Base-by-base conservation (phyloP, 2,797 vertebrate genomes). In the Psittacula derbiana region DNA sequence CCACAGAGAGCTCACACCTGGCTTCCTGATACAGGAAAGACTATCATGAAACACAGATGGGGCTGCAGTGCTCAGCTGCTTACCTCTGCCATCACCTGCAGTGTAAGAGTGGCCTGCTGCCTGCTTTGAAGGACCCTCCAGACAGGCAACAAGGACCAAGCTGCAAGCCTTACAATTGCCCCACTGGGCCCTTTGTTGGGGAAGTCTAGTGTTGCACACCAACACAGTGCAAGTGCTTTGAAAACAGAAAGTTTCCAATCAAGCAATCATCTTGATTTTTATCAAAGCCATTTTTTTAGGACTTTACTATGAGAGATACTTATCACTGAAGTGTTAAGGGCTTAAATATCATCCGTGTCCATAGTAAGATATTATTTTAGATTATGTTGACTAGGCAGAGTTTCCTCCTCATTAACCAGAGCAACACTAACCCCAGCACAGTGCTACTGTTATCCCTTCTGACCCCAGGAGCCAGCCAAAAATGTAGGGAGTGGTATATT, bases 381-480 rank as follows among this genome's bases (percentile, higher is more conserved):
- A 50, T 40, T 25, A 8, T 7, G 15, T 3, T 44, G 33, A 55
- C 58, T 79, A 70, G 55, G 3, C n/a, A 65, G 71, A 84, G 31
- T 46, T 88, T 78, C 27, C 31, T 79, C 15, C 43, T 84, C 47
- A 23, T 30, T 30, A 86, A 9, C n/a, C 7, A 81, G 17, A 78
- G 74, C 30, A 81, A 41, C 3, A 3, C 27, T 52, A 86, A 64
- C 70, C 38, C 58, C 70, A 79, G 83, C 33, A 38, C 33, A 36
- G 67, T 8, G 31, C 67, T 82, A 57, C 60, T 70, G 47, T 79
- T 88, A 90, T 46, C 88, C 78, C 55, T 75, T 73, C 80, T 90
- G 90, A 96, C 86, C 90, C 86, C 86, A 80, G 74, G 74, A 82
- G 64, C 64, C 55, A 88, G 95, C 88, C 90, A 96, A 96, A 95